A percentile compares a stretch with the other conserved stretches of the same genome.
Conservation (phyloP, 2,888 invertebrate species). For the Aleiodes leptofemur region DNA sequence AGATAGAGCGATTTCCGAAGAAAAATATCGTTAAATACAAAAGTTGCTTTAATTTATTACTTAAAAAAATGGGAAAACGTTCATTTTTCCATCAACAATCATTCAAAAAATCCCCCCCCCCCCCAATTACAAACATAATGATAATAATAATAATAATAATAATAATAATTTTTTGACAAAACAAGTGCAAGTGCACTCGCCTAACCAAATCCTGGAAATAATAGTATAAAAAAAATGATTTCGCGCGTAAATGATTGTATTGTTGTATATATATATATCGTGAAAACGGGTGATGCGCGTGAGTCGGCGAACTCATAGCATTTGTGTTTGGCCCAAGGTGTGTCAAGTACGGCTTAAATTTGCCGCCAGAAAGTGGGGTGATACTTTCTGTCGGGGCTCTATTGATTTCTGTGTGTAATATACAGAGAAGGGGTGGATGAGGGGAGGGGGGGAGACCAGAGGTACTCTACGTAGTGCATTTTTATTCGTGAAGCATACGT, state of each 20-base stretch:
- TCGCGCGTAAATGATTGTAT: slow-evolving; percentile 1
- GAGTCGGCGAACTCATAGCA: slow-evolving; percentile 12
- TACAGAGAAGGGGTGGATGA: no score
- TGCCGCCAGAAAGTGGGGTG: slow-evolving; percentile 60
- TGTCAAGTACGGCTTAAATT: slow-evolving; percentile 50
- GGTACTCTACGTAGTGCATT: slow-evolving; percentile 14
- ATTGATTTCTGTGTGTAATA: slow-evolving; percentile 54
- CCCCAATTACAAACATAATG: no score
- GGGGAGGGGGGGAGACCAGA: slow-evolving; percentile 22
- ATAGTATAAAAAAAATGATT: not conserved
- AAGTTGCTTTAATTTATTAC: no score
- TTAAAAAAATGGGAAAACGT: no score
- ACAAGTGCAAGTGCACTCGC: not conserved
- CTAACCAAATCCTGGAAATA: not conserved
- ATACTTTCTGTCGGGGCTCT: slow-evolving; percentile 51
- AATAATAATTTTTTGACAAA: not conserved
- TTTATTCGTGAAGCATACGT: slow-evolving; percentile 55
- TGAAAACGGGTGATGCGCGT: slow-evolving; percentile 26
- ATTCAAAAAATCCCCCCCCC: not conserved
- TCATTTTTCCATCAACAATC: no score
- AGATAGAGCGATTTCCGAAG: not conserved
- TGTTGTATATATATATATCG: slow-evolving; percentile 2
- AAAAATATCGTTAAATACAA: no score
- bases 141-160: no score
- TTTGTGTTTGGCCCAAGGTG: slow-evolving; percentile 26